A percentile compares a stretch with the other conserved stretches of the same genome.
Conservation (phyloP, 1,140 invertebrate genomes). For the Carposina sasakii region DNA sequence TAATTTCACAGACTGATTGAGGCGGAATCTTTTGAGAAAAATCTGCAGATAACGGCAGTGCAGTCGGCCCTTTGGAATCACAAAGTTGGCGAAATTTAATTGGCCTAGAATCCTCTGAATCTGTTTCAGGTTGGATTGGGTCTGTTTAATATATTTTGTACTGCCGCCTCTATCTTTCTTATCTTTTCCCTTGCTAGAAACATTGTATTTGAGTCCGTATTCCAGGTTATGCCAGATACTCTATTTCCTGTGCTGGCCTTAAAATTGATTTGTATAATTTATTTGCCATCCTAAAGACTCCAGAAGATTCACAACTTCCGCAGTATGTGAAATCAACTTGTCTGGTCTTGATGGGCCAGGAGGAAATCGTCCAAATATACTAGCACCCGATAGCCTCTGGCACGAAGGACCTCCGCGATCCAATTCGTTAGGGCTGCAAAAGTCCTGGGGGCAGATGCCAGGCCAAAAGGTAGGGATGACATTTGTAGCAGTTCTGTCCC, state of each 20-base stretch:
- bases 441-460: conserved; percentile 34
- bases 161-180: background rate
- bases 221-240: conserved; percentile 30
- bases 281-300: conserved; percentile 25
- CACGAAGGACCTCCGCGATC: conserved; percentile 31
- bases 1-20: background rate
- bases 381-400: conserved; percentile 5
- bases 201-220: conserved; percentile 18
- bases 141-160: conserved; percentile 28
- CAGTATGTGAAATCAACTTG: conserved; percentile 2
- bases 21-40: conserved; percentile 14
- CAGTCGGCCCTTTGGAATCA: conserved; percentile 47
- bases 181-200: conserved; percentile 10
- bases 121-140: background rate
- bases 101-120: background rate
- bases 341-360: conserved; percentile 10
- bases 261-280: conserved; percentile 19
- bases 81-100: background rate
- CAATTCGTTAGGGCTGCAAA: conserved; percentile 34
- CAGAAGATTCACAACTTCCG: conserved; percentile 14
- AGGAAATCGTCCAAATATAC: conserved; percentile 17
- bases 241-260: conserved; percentile 18
- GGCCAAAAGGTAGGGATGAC: conserved; percentile 26
- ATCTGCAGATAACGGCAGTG: conserved; percentile 11
- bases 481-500: conserved; percentile 25